A percentile compares a stretch with the other conserved stretches of the same genome.
These are phyloP conservation scores for Potorous gilbertii DNA, from an alignment of 2,797 vertebrate genomes.

Conservation along the genomic window DNA sequence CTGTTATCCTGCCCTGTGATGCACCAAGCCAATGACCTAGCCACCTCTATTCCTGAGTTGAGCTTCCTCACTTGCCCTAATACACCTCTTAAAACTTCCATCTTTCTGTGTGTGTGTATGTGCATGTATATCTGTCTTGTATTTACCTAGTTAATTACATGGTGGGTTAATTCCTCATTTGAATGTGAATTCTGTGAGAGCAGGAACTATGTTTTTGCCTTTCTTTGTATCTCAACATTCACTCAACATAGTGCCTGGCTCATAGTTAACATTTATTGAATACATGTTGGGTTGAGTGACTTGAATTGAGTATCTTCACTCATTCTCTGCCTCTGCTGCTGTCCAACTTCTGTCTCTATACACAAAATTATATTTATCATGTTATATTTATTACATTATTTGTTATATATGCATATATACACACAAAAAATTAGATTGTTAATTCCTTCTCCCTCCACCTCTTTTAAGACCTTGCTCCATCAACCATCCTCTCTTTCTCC, in stretches of 20 bases:
- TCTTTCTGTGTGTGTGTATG: neutral
- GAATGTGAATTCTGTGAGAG: neutral
- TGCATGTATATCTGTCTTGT: neutral
- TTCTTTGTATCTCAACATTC: too few species aligned
- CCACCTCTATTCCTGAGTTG: too few species aligned
- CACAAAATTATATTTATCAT: neutral
- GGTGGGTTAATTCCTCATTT: neutral
- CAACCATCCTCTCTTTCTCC: neutral
- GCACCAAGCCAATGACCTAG: too few species aligned
- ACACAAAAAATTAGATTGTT: neutral
- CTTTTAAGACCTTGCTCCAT: neutral
- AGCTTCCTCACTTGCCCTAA: neutral
- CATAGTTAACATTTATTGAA: neutral
- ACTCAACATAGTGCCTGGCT: neutral
- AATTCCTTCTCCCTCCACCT: neutral
- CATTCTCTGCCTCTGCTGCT: too few species aligned
- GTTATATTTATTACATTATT: too few species aligned
- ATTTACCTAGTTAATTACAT: neutral
- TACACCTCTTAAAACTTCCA: neutral
- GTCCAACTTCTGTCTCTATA: neutral
- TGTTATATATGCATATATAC: too few species aligned
- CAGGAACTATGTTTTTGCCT: too few species aligned
- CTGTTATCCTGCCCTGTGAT: too few species aligned
- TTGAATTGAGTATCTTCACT: neutral
- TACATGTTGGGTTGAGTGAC: neutral